phyloP scores from a whole-genome alignment of 1,140 invertebrate genomes.

The Trichoplusia ni region DNA sequence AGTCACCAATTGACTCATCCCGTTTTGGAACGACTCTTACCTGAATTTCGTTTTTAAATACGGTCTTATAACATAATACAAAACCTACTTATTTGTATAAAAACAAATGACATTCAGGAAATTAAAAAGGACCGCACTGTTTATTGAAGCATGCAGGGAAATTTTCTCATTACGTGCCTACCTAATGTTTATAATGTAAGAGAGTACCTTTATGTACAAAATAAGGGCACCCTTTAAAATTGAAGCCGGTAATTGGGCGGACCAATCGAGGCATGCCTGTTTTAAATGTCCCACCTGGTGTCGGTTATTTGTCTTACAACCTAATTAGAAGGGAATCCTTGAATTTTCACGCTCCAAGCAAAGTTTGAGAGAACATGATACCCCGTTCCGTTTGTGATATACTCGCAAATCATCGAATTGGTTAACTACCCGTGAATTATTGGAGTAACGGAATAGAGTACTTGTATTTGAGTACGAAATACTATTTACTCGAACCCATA shows the following conservation, averaged over 20 bases:
- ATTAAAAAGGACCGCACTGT: neutral
- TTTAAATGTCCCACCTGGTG: slow-evolving; percentile 43
- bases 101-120: neutral
- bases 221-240: slow-evolving; percentile 11
- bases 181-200: neutral
- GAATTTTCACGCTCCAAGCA: slow-evolving; percentile 37
- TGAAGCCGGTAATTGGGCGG: slow-evolving; percentile 32
- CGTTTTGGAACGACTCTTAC: too few species aligned
- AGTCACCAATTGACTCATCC: too few species aligned
- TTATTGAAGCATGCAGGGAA: neutral
- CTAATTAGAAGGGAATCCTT: slow-evolving; percentile 47
- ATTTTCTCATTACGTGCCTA: neutral
- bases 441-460: slow-evolving; percentile 1
- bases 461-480: neutral
- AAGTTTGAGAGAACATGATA: slow-evolving; percentile 4
- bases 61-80: too few species aligned
- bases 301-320: slow-evolving; percentile 42
- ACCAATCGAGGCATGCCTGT: slow-evolving; percentile 40
- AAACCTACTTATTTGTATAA: too few species aligned
- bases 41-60: too few species aligned
- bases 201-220: neutral
- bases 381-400: neutral
- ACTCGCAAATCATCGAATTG: neutral
- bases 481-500: too few species aligned
- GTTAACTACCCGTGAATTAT: slow-evolving; percentile 16